Conservation (phyloP, 2,113 vertebrate genomes). For the Myrmecobius fasciatus region DNA sequence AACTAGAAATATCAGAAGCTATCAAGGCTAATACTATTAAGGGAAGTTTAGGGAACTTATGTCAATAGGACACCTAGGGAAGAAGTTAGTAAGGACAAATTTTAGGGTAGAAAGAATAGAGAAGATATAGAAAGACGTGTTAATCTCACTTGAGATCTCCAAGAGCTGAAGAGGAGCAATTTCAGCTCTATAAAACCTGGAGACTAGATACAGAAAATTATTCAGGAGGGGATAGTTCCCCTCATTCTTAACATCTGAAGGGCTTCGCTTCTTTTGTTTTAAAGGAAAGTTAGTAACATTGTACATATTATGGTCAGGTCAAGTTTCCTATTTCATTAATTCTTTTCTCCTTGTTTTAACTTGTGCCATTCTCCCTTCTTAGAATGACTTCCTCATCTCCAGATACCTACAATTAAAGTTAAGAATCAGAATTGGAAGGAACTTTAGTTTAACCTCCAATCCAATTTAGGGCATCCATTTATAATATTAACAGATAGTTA, state of each 20-base stretch:
- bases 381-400: neutral
- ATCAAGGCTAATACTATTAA: neutral
- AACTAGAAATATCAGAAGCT: neutral
- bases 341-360: neutral
- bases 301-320: neutral
- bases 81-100: neutral
- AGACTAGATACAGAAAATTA: too few species aligned
- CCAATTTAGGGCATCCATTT: neutral
- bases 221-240: too few species aligned
- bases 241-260: too few species aligned
- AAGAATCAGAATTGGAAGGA: neutral
- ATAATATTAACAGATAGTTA: neutral
- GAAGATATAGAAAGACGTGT: neutral
- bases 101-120: neutral
- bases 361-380: neutral
- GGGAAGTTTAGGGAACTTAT: neutral
- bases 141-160: too few species aligned
- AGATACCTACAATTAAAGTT: neutral
- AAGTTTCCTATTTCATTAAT: neutral
- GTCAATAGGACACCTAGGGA: neutral
- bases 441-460: neutral
- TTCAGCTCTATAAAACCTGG: too few species aligned
- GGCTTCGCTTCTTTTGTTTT: too few species aligned
- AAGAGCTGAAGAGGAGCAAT: too few species aligned
- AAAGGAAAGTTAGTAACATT: neutral